Conservation (phyloP, 2,888 invertebrate genomes). For the Pseudanteris insignis region DNA sequence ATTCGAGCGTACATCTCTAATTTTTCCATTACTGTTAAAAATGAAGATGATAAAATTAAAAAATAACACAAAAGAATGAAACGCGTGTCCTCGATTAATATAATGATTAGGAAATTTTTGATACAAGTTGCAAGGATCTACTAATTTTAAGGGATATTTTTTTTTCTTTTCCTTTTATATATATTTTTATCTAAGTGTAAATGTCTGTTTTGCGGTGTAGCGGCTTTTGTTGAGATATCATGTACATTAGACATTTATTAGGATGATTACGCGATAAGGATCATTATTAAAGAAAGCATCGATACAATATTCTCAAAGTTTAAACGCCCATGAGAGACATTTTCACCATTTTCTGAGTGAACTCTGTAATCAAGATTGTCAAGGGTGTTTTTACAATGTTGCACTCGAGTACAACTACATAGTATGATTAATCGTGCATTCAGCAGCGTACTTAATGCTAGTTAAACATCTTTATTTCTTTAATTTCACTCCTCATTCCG, state of each 20-base stretch:
- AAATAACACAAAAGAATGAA: no score
- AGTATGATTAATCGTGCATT: slow-evolving; percentile 56
- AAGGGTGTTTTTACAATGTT: slow-evolving; percentile 53
- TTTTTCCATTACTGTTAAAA: no score
- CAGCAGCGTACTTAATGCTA: slow-evolving; percentile 62
- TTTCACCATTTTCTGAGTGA: no score
- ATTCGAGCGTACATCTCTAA: no score
- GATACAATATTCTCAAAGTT: slow-evolving; percentile 10
- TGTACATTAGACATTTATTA: slow-evolving; percentile 62
- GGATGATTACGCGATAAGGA: slow-evolving; percentile 33
- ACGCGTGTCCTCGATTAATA: no score
- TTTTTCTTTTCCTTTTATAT: slow-evolving; percentile 59
- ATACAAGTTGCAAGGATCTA: no score
- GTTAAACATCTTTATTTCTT: slow-evolving; percentile 15
- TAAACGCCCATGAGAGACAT: slow-evolving; percentile 1
- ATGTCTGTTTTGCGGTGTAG: slow-evolving; percentile 62
- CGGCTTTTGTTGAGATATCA: slow-evolving; percentile 64
- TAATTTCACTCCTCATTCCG: no score
- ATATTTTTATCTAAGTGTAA: slow-evolving; percentile 60
- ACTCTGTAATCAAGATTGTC: slow-evolving; percentile 35
- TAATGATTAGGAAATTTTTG: no score
- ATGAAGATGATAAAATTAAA: no score
- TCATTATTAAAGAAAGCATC: slow-evolving; percentile 43
- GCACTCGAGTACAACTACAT: slow-evolving; percentile 60
- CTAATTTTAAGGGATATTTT: not conserved